phyloP scores from a whole-genome alignment of 2,888 invertebrate species.

The Gibbula magus region DNA sequence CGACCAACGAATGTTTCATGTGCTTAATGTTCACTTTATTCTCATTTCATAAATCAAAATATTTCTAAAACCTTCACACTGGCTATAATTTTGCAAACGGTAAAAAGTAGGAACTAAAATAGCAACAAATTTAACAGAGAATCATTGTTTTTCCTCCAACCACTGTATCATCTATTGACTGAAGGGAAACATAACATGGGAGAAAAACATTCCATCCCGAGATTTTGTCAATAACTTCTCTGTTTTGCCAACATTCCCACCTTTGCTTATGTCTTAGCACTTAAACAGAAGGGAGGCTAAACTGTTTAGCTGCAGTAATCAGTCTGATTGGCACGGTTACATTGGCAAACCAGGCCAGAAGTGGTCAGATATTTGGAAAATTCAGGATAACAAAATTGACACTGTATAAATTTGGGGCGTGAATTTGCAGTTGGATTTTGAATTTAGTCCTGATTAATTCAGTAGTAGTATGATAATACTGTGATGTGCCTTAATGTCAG shows the following conservation, averaged over 20 bases:
- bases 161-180: neutral
- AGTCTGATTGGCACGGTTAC: neutral
- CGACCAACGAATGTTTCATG: too few species aligned
- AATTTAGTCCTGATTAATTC: too few species aligned
- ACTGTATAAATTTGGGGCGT: too few species aligned
- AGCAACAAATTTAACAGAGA: neutral
- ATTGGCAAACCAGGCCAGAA: neutral
- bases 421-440: too few species aligned
- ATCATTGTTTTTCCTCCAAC: neutral
- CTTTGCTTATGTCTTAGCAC: constrained; percentile 8
- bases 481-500: too few species aligned
- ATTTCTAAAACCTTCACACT: too few species aligned
- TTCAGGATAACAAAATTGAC: too few species aligned
- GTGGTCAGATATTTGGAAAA: neutral
- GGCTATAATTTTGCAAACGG: neutral
- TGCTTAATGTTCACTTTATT: too few species aligned
- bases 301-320: neutral
- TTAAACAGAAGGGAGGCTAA: neutral
- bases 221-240: constrained; percentile 11
- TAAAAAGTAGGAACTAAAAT: neutral
- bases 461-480: too few species aligned
- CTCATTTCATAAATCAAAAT: too few species aligned
- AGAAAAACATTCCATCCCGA: neutral
- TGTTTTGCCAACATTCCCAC: constrained; percentile 1
- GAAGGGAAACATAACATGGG: neutral